phyloP scores from a whole-genome alignment of 2,888 invertebrate species.

The Apodemia mormo region DNA sequence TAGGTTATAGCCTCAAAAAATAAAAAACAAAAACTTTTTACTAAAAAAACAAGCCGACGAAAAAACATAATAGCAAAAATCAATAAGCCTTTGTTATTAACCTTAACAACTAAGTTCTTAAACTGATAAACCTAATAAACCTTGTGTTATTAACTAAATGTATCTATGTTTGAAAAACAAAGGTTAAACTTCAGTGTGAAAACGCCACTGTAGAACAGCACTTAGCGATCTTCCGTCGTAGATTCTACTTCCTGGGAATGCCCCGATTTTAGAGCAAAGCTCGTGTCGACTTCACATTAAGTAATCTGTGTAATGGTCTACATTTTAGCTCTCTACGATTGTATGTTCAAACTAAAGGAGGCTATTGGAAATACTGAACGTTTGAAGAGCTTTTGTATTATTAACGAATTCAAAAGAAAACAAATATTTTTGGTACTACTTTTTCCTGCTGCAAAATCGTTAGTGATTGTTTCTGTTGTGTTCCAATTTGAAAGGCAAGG shows the following conservation, averaged over 20 bases:
- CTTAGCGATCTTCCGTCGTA: slow-evolving; percentile 38
- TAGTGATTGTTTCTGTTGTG: no score
- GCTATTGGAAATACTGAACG: slow-evolving; percentile 17
- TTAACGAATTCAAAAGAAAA: not conserved
- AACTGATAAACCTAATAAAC: no score
- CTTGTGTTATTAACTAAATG: no score
- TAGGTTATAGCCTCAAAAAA: no score
- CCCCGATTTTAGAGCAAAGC: slow-evolving; percentile 32
- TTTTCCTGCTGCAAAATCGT: no score
- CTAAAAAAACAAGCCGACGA: no score
- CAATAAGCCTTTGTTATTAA: no score
- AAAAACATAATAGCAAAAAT: no score
- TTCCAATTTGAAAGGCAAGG: no score
- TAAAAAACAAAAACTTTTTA: no score
- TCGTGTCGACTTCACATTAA: slow-evolving; percentile 33
- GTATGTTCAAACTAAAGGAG: slow-evolving; percentile 20
- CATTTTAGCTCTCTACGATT: slow-evolving; percentile 23
- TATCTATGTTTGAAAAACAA: not conserved
- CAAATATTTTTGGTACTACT: slow-evolving; percentile 11
- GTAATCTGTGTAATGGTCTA: slow-evolving; percentile 30
- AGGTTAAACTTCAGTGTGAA: slow-evolving; percentile 3
- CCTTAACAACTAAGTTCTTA: no score
- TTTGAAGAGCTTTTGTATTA: slow-evolving; percentile 1
- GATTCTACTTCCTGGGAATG: slow-evolving; percentile 32
- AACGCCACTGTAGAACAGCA: slow-evolving; percentile 31